Evolutionary conservation across 2,113 vertebrate genomes (phyloP).

Genomic region (Notothenia rossii): DNA sequence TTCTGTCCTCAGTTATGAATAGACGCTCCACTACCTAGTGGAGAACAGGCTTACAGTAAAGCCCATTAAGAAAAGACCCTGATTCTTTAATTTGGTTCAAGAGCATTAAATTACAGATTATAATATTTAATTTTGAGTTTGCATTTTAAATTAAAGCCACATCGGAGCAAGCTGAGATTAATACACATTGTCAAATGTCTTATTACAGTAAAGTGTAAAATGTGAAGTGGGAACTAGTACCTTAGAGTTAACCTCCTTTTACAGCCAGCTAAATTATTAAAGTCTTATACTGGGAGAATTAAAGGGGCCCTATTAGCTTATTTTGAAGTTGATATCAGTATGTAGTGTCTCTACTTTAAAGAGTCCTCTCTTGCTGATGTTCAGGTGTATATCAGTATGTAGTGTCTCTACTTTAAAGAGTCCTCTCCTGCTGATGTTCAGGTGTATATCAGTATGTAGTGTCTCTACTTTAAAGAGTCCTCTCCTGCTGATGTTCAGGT

Average conservation of each 20-base stretch:
- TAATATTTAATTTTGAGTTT: background rate
- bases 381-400: too few relatives aligned
- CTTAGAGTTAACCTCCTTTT: background rate
- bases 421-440: too few relatives aligned
- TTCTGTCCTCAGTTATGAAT: slow-evolving; percentile 21
- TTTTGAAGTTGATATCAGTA: too few relatives aligned
- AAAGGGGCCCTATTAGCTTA: too few relatives aligned
- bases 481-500: too few relatives aligned
- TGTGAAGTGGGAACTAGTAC: background rate
- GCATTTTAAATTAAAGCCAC: slow-evolving; percentile 10
- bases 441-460: too few relatives aligned
- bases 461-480: too few relatives aligned
- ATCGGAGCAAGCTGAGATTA: slow-evolving; percentile 6
- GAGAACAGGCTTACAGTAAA: slow-evolving; percentile 17
- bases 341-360: too few relatives aligned
- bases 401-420: too few relatives aligned
- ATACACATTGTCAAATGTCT: background rate
- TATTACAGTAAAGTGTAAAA: slow-evolving; percentile 1
- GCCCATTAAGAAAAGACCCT: slow-evolving; percentile 2
- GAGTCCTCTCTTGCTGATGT: too few relatives aligned
- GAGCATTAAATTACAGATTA: slow-evolving; percentile 15
- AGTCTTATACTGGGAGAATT: too few relatives aligned
- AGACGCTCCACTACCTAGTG: slow-evolving; percentile 16
- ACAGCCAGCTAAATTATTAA: background rate
- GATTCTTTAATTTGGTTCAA: slow-evolving; percentile 1